phyloP scores from a whole-genome alignment of 2,113 vertebrate species.

The Cynoglossus semilaevis region DNA sequence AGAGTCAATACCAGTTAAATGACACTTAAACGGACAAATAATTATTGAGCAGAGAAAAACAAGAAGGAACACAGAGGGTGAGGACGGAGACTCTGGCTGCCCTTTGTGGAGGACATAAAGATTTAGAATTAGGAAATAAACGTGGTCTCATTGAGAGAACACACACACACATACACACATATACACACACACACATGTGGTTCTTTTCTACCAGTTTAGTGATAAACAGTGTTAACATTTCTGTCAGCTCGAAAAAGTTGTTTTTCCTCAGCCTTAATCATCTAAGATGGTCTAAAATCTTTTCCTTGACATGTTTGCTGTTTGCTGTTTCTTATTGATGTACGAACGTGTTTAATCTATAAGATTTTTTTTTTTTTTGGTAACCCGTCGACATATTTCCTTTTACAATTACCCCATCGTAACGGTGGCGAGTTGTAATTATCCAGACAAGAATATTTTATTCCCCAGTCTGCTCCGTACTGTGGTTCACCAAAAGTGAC shows the following conservation, averaged over 20 bases:
- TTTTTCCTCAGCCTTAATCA: slow-evolving; percentile 1
- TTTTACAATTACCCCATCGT: neutral
- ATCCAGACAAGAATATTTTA: slow-evolving; percentile 9
- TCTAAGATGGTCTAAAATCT: neutral
- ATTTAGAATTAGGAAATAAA: slow-evolving; percentile 19
- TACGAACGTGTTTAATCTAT: neutral
- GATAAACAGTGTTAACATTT: neutral
- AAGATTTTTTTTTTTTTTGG: neutral
- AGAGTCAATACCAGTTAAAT: neutral
- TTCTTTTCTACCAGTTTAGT: slow-evolving; percentile 1
- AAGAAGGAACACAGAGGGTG: neutral
- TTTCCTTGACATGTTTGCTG: neutral
- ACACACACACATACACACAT: too few relatives aligned
- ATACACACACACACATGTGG: too few relatives aligned
- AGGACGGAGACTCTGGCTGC: slow-evolving; percentile 15
- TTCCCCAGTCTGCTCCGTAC: neutral
- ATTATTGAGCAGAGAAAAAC: too few relatives aligned
- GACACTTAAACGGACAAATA: too few relatives aligned
- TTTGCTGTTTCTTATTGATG: neutral
- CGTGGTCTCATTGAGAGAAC: slow-evolving; percentile 25
- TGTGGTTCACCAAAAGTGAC: slow-evolving; percentile 4
- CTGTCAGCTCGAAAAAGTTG: slow-evolving; percentile 11
- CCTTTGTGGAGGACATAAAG: slow-evolving; percentile 13
- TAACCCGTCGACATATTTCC: neutral
- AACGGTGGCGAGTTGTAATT: slow-evolving; percentile 5